Evolutionary conservation across 2,113 vertebrate genomes (phyloP).

Genomic region (Austrofundulus limnaeus): DNA sequence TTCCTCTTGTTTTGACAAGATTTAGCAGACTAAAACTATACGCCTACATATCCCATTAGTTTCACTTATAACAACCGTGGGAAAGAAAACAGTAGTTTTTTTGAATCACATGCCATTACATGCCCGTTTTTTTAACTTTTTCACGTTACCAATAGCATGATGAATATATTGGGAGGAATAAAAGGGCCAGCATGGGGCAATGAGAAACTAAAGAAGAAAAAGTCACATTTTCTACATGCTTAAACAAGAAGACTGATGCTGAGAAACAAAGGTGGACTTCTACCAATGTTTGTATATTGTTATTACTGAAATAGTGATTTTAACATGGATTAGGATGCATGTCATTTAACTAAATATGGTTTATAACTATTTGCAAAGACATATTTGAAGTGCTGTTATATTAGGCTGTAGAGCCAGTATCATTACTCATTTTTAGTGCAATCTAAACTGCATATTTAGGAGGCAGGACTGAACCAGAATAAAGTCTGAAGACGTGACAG

Average conservation of each 20-base stretch:
- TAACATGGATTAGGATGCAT: no score
- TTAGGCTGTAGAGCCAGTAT: not conserved
- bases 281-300: not conserved
- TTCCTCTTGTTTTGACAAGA: not conserved
- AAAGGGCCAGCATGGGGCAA: not conserved
- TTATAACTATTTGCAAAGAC: no score
- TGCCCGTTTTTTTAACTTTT: not conserved
- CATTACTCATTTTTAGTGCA: not conserved
- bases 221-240: not conserved
- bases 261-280: not conserved
- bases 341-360: no score
- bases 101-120: not conserved
- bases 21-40: not conserved
- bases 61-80: not conserved
- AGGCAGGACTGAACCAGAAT: slow-evolving; percentile 9
- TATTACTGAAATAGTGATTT: no score
- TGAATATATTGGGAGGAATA: not conserved
- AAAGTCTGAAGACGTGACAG: slow-evolving; percentile 31
- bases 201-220: no score
- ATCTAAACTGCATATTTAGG: not conserved
- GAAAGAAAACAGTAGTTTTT: not conserved
- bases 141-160: not conserved
- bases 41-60: not conserved
- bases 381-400: not conserved
- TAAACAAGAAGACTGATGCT: not conserved